A percentile compares a stretch with the other conserved stretches of the same genome.
Evolutionary conservation across 2,797 vertebrate species (phyloP).

Genomic region (Pagetopsis macropterus): DNA sequence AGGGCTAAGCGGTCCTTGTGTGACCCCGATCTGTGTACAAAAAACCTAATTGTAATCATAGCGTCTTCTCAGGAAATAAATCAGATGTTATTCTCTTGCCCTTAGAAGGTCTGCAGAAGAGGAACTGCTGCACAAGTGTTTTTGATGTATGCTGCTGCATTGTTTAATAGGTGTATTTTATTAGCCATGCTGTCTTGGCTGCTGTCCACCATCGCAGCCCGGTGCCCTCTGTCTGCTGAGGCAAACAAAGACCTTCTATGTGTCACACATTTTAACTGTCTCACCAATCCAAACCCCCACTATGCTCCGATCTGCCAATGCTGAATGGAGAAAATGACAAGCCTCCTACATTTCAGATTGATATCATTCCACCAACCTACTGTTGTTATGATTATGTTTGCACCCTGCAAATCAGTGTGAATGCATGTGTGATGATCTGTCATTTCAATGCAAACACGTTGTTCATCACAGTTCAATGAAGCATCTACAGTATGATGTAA

Average conservation of each 20-base stretch:
- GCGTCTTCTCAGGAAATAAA: slow-evolving; percentile 38
- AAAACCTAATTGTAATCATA: slow-evolving; percentile 25
- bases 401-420: not conserved
- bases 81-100: slow-evolving; percentile 58
- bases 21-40: slow-evolving; percentile 38
- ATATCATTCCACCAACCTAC: slow-evolving; percentile 90
- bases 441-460: not conserved
- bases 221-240: slow-evolving; percentile 58
- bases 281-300: slow-evolving; percentile 40
- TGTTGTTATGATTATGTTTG: slow-evolving; percentile 29
- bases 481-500: slow-evolving; percentile 33
- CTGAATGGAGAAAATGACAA: slow-evolving; percentile 76
- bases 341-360: slow-evolving; percentile 85
- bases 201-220: slow-evolving; percentile 37
- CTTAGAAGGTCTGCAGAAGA: slow-evolving; percentile 71
- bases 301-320: slow-evolving; percentile 64
- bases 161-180: slow-evolving; percentile 58
- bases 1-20: slow-evolving; percentile 24
- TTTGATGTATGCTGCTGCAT: slow-evolving; percentile 9
- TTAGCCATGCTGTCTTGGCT: slow-evolving; percentile 29
- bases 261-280: slow-evolving; percentile 57
- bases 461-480: slow-evolving; percentile 14
- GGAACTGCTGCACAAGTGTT: slow-evolving; percentile 27
- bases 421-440: not conserved
- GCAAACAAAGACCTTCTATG: slow-evolving; percentile 76